Conservation (phyloP, 1,140 invertebrate genomes). For the Pantala flavescens region DNA sequence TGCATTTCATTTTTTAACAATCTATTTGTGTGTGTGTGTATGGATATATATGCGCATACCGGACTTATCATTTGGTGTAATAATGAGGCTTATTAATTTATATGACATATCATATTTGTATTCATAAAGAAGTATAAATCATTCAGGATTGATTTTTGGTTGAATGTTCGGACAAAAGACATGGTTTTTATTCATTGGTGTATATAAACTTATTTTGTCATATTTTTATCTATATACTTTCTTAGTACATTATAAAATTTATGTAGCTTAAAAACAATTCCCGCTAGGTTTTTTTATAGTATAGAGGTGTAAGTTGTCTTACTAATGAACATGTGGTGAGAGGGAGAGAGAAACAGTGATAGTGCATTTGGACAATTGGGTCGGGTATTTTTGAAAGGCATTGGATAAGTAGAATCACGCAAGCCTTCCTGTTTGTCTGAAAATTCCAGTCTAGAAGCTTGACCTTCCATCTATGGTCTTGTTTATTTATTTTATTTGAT, state of each 20-base stretch:
- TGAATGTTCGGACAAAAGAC: not conserved
- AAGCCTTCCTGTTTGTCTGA: constrained; percentile 1
- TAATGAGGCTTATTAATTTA: not conserved
- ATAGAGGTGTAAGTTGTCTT: not conserved
- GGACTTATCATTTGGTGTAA: not conserved
- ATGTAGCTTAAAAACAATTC: not conserved
- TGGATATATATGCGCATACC: not conserved
- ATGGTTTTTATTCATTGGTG: not conserved
- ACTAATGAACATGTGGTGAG: not conserved
- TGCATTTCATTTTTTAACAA: not conserved
- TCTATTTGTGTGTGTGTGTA: not conserved
- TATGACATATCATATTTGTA: not conserved
- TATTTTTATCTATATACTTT: constrained; percentile 2
- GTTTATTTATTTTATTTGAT: constrained; percentile 5
- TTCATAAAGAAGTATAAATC: not conserved
- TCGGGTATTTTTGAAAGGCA: not conserved
- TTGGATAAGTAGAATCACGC: not conserved
- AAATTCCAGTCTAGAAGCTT: constrained; percentile 5
- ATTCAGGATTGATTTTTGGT: not conserved
- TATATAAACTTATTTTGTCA: constrained; percentile 8
- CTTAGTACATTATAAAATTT: not conserved
- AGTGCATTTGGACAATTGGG: not conserved
- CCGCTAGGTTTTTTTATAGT: not conserved
- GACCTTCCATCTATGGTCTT: constrained; percentile 1
- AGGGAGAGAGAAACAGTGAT: not conserved